phyloP scores from a whole-genome alignment of 2,888 invertebrate genomes.

The Capitulum mitella region DNA sequence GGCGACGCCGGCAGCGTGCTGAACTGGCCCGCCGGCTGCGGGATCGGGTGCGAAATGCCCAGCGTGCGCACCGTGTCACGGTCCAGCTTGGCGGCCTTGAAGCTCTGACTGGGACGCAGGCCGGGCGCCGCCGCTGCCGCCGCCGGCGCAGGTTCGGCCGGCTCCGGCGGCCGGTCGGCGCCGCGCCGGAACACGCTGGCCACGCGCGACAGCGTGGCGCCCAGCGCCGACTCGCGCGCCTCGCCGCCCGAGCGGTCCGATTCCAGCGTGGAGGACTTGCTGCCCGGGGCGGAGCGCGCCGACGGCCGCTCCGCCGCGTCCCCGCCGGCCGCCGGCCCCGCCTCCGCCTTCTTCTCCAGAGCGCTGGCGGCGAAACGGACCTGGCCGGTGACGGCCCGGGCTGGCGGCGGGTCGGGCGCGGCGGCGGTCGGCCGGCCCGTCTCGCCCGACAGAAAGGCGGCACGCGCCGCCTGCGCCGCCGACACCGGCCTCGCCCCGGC shows the following conservation, averaged over 20 bases:
- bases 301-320: not conserved
- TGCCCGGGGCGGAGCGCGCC: not conserved
- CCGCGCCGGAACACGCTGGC: not conserved
- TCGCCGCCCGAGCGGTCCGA: not conserved
- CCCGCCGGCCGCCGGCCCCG: not conserved
- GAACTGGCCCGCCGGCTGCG: slow-evolving; percentile 3
- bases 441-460: not conserved
- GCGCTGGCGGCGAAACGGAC: not conserved
- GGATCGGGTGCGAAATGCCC: slow-evolving; percentile 9
- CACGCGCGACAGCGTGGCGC: not conserved
- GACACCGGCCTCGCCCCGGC: not conserved
- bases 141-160: not conserved
- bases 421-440: not conserved
- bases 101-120: not conserved
- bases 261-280: not conserved
- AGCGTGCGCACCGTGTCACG: not conserved
- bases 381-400: not conserved
- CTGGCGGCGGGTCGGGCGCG: not conserved
- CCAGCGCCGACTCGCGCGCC: not conserved
- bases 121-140: not conserved
- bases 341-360: not conserved
- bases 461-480: not conserved
- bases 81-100: slow-evolving; percentile 23
- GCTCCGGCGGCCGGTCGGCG: not conserved
- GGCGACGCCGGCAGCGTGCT: not conserved